phyloP scores from a whole-genome alignment of 1,140 invertebrate species.

The Medauroidea extradentata region DNA sequence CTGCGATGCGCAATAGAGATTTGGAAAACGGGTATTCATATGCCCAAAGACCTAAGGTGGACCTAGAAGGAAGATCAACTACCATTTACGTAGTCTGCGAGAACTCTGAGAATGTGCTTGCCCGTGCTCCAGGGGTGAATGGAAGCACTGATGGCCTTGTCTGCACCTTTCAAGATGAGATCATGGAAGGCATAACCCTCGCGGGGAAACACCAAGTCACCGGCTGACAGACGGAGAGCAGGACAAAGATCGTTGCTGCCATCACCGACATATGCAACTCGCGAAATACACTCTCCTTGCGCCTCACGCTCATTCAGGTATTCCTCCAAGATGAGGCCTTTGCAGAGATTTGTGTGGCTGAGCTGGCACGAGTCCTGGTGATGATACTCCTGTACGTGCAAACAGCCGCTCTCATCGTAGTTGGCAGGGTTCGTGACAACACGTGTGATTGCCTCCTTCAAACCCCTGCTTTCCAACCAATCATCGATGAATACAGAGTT shows the following conservation, averaged over 20 bases:
- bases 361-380: constrained; percentile 64
- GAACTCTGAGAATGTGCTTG: neutral
- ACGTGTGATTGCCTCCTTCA: constrained; percentile 50
- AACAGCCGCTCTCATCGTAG: constrained; percentile 54
- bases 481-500: constrained; percentile 69
- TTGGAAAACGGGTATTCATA: too few relatives aligned
- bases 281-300: constrained; percentile 51
- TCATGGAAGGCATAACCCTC: constrained; percentile 47
- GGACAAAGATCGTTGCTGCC: constrained; percentile 77
- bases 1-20: too few relatives aligned
- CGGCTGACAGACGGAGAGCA: constrained; percentile 52
- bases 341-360: constrained; percentile 71
- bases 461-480: constrained; percentile 54
- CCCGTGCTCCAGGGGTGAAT: constrained; percentile 9
- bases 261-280: constrained; percentile 68
- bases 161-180: constrained; percentile 22
- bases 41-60: too few relatives aligned
- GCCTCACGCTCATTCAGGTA: constrained; percentile 51
- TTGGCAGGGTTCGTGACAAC: constrained; percentile 75
- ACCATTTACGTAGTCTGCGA: neutral
- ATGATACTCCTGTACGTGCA: constrained; percentile 63
- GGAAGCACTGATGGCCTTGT: neutral
- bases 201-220: constrained; percentile 65
- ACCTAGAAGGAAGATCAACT: too few relatives aligned
- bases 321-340: constrained; percentile 63